A percentile compares a stretch with the other conserved stretches of the same genome.
Evolutionary conservation across 2,113 vertebrate species (phyloP).

Genomic region (Syngnathus floridae): DNA sequence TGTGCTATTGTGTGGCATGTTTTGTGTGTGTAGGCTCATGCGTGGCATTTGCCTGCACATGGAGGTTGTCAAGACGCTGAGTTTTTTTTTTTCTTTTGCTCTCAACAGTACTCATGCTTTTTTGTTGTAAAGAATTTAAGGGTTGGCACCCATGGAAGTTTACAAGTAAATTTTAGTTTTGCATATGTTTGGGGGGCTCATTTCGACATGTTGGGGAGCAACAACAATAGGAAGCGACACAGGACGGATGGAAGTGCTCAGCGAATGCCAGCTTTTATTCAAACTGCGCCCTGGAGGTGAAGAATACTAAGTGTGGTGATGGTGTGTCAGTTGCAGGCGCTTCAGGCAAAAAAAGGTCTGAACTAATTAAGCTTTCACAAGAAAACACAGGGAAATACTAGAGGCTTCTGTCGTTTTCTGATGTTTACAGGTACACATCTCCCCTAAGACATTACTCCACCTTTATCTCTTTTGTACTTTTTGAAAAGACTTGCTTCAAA

Average conservation of each 20-base stretch:
- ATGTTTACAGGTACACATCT: not conserved
- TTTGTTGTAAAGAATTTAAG: not conserved
- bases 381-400: not conserved
- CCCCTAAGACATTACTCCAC: not conserved
- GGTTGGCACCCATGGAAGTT: not conserved
- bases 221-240: slow-evolving; percentile 39
- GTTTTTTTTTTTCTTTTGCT: not conserved
- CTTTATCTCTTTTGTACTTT: not conserved
- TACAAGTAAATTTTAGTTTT: not conserved
- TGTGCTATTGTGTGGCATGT: slow-evolving; percentile 2
- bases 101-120: not conserved
- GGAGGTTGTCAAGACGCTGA: not conserved
- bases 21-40: no score
- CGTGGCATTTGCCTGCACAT: not conserved
- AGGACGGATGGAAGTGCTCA: slow-evolving; percentile 40
- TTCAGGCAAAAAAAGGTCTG: slow-evolving; percentile 28
- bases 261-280: slow-evolving; percentile 35
- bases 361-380: slow-evolving; percentile 32
- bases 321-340: slow-evolving; percentile 31
- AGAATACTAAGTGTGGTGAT: slow-evolving; percentile 32
- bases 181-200: not conserved
- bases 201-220: slow-evolving; percentile 8
- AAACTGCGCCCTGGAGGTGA: slow-evolving; percentile 33
- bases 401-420: not conserved
- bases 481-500: not conserved